Evolutionary conservation across 1,140 invertebrate genomes (phyloP), one percentile per base, ranked within the genome.

Genomic region (Scaptomyza montana): DNA sequence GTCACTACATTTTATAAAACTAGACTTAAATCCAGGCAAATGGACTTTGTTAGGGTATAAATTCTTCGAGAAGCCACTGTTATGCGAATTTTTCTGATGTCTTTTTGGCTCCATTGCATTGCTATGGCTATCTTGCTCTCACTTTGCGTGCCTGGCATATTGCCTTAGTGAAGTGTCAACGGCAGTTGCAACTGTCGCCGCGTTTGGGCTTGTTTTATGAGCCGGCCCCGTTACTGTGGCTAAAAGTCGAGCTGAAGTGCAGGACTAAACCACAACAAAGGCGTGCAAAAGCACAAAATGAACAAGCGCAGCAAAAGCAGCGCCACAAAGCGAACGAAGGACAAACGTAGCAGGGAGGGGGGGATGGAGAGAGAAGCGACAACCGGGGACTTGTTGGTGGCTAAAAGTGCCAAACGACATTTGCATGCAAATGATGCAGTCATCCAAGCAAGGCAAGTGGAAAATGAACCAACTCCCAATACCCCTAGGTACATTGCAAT

Each of bases 381-480:
- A 13, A 3, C n/a, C 39, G 10, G 41, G 19, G 19, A 19, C 13
- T 53, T 25, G 43, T 61, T 41, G 63, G 53, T 51, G 45, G 57
- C 78, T 78, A 75, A 65, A 70, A 77, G 79, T 77, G 80, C 79
- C 69, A 80, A 82, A 87, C 82, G 82, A 87, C 84, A 89, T 87
- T 87, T 87, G 84, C 84, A 87, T 87, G 82, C 82, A 87, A 87
- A 87, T 89, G 84, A 89, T 87, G 84, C 82, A 87, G 78, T 59
- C 74, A 77, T 59, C 62, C 46, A 45, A 59, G 64, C 9, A 36
- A 41, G 43, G 30, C 55, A 66, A 63, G 64, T 16, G 21, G 49
- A 33, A 57, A 45, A 55, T 47, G 56, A 39, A 16, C 41, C 21
- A 25, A 50, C 53, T 50, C 13, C 45, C 71, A 51, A 74, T 57